Conservation (phyloP, 2,888 invertebrate species). For the Calameuta pallipes region DNA sequence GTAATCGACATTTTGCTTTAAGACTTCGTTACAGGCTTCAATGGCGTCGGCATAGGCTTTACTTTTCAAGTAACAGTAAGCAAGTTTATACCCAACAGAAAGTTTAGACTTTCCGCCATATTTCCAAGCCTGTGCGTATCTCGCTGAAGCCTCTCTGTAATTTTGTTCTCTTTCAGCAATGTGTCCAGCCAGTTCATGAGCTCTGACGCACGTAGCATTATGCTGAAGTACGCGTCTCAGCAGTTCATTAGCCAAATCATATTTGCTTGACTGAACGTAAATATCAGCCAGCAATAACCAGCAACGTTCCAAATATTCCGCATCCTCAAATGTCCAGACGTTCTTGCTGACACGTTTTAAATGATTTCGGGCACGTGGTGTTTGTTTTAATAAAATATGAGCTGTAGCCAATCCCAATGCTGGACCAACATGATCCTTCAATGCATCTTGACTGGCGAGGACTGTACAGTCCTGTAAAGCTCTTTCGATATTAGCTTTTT, state of each 20-base stretch:
- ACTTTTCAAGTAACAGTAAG: slow-evolving; percentile 90
- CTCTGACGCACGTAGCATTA: slow-evolving; percentile 89
- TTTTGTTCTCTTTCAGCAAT: slow-evolving; percentile 93
- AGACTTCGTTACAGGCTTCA: slow-evolving; percentile 86
- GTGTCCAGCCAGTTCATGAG: slow-evolving; percentile 88
- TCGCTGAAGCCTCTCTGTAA: slow-evolving; percentile 84
- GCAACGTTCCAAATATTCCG: slow-evolving; percentile 94
- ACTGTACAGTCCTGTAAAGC: slow-evolving; percentile 84
- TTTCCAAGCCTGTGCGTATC: slow-evolving; percentile 90
- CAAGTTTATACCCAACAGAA: slow-evolving; percentile 90
- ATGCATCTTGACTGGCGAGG: slow-evolving; percentile 78
- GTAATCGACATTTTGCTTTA: slow-evolving; percentile 86
- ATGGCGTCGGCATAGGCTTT: slow-evolving; percentile 92
- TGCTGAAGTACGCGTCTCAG: slow-evolving; percentile 82
- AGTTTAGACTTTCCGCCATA: slow-evolving; percentile 85
- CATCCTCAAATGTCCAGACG: slow-evolving; percentile 94
- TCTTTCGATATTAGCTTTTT: slow-evolving; percentile 85
- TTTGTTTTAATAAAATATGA: slow-evolving; percentile 89
- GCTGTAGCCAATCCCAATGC: slow-evolving; percentile 87
- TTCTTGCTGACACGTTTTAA: slow-evolving; percentile 88
- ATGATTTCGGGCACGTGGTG: slow-evolving; percentile 91
- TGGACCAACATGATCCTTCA: slow-evolving; percentile 85
- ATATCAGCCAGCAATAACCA: slow-evolving; percentile 93
- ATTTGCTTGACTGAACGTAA: slow-evolving; percentile 84
- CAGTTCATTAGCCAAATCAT: slow-evolving; percentile 87